Evolutionary conservation across 2,113 vertebrate species (phyloP), one percentile per base, ranked within the genome.

Genomic region (Microtus oregoni): DNA sequence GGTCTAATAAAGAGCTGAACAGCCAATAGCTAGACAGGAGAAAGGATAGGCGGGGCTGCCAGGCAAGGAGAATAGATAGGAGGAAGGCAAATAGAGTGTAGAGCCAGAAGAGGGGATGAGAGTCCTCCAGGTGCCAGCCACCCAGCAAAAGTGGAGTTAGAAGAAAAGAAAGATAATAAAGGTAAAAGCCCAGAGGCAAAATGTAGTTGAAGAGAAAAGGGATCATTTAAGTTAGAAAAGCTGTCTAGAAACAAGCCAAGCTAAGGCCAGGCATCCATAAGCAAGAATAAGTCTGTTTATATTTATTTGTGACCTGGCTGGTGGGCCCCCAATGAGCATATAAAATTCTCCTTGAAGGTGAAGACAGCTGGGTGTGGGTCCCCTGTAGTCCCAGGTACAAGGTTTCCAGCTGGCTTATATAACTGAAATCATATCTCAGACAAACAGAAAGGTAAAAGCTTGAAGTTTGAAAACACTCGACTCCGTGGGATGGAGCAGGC

Each of bases 401-500:
- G 32, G 32, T 12, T 44, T 79, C 61, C 35, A 52, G 30, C 13
- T 76, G 35, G 12, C 8, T 67, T 90, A 38, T 77, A 19, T 26
- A 68, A 90, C 41, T 28, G 22, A n/a, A 58, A 52, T 47, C 32
- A 58, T 8, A 38, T 67, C 44, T 67, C 28, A 76, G 30, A 86
- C 61, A 67, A 44, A 85, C n/a, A 85, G 5, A 58, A 22, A 50
- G 41, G 70, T 55, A 94, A 90, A 79, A 22, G n/a, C 20, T 89
- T 98, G 85, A 75, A 17, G 67, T 89, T 83, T 88, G 70, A 85
- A 65, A 79, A 92, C 47, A 85, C 4, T 28, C 2, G 65, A 1
- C 10, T 90, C 20, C 22, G 52, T 52, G 1, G 35, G 32, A 50
- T 52, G 19, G 67, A 20, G n/a, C 75, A 30, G 10, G 13, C 68